Percentiles rank a stretch among this genome's conserved stretches.
Conservation (phyloP, 1,140 invertebrate species). For the Aphelenchoides avenae region DNA sequence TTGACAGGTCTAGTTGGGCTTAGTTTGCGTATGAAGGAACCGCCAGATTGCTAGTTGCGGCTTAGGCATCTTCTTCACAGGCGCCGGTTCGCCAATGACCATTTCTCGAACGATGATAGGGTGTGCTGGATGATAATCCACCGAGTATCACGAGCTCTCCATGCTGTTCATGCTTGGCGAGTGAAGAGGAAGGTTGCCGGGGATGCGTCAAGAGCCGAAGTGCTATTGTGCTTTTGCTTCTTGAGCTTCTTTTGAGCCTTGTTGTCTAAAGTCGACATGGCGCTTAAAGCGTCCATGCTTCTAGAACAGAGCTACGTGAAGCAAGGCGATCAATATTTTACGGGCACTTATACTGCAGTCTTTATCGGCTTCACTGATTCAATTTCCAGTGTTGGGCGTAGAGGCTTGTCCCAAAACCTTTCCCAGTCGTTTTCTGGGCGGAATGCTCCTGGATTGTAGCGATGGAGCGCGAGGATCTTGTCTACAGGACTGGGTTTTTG, state of each 20-base stretch:
- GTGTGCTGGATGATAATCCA: no score
- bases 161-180: no score
- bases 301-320: conserved; percentile 11
- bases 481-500: conserved; percentile 11
- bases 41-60: no score
- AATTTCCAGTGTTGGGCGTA: neutral
- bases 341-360: neutral
- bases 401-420: conserved; percentile 31
- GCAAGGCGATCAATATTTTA: neutral
- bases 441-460: conserved; percentile 16
- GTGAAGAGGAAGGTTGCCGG: no score
- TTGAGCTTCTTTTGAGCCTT: neutral
- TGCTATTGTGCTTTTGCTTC: neutral
- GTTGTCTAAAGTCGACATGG: neutral
- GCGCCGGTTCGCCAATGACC: no score
- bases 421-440: conserved; percentile 26
- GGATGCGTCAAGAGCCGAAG: neutral
- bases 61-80: no score
- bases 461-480: conserved; percentile 21
- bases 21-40: no score
- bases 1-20: no score
- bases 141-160: no score
- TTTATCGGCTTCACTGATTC: neutral
- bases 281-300: conserved; percentile 16
- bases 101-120: no score